phyloP scores from a whole-genome alignment of 2,797 vertebrate species.

The Megalops cyprinoides region DNA sequence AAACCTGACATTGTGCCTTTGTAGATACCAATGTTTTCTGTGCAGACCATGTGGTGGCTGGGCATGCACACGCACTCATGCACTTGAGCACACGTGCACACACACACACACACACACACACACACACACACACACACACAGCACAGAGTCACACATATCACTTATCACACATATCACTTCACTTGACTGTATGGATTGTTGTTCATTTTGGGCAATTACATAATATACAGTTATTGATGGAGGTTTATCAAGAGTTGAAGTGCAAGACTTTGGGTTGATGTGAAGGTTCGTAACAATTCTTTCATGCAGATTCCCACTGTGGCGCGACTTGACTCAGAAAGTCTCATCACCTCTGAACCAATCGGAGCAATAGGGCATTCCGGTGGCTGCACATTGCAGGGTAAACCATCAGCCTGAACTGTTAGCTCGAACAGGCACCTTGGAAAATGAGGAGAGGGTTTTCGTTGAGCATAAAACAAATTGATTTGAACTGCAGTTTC shows the following conservation, averaged over 20 bases:
- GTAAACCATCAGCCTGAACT: slow-evolving; percentile 31
- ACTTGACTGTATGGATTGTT: not conserved
- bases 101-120: not conserved
- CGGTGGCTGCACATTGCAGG: slow-evolving; percentile 39
- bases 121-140: not conserved
- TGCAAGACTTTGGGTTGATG: not conserved
- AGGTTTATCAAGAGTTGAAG: not conserved
- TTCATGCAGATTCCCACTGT: slow-evolving; percentile 62
- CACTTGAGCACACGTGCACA: no score
- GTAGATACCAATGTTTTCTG: no score
- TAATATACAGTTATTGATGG: not conserved
- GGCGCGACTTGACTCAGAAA: slow-evolving; percentile 31
- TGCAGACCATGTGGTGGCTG: not conserved
- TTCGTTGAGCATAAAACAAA: slow-evolving; percentile 57
- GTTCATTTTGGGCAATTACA: not conserved
- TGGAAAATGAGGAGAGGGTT: slow-evolving; percentile 30
- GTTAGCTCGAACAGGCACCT: slow-evolving; percentile 1
- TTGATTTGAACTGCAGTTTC: slow-evolving; percentile 54
- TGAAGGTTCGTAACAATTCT: slow-evolving; percentile 43
- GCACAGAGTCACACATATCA: not conserved
- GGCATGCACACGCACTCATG: not conserved
- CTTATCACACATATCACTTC: not conserved
- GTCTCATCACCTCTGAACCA: not conserved
- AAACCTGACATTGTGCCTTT: not conserved
- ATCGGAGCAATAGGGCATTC: slow-evolving; percentile 13